phyloP scores from a whole-genome alignment of 2,113 vertebrate genomes.

The Oreochromis niloticus region DNA sequence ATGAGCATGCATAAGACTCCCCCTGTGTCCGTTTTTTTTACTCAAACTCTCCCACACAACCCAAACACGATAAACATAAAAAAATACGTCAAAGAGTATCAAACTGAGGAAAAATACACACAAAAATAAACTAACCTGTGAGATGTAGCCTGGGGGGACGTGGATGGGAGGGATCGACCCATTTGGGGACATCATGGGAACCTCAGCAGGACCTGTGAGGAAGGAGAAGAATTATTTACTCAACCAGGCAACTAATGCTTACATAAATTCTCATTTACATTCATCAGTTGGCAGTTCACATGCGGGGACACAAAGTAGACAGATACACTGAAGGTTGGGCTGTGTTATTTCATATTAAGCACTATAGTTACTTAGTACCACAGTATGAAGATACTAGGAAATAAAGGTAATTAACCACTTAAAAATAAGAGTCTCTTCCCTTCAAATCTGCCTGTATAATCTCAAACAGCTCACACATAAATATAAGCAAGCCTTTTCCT shows the following conservation, averaged over 20 bases:
- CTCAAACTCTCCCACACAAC: not conserved
- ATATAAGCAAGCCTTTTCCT: not conserved
- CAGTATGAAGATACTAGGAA: not conserved
- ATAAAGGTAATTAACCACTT: not conserved
- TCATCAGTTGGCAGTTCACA: conserved; percentile 9
- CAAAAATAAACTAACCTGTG: conserved; percentile 80
- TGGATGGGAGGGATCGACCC: conserved; percentile 98
- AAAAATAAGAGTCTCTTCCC: not conserved
- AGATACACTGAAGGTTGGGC: not conserved
- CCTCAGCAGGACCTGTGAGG: conserved; percentile 89
- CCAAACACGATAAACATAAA: not conserved
- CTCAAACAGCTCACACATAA: not conserved
- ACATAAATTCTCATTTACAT: conserved; percentile 14
- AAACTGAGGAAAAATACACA: not conserved
- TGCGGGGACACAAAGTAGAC: not conserved
- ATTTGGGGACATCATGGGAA: conserved; percentile 99
- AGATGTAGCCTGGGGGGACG: conserved; percentile 97
- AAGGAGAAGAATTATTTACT: conserved; percentile 6
- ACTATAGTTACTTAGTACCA: not conserved
- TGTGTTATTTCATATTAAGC: not conserved
- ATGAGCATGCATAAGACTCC: not conserved
- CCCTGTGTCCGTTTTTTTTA: not conserved
- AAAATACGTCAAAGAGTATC: not conserved
- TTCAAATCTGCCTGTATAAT: not conserved
- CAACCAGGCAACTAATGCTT: not conserved